These are phyloP conservation scores for Automeris io DNA, from an alignment of 2,888 invertebrate genomes.

Conservation along the genomic window DNA sequence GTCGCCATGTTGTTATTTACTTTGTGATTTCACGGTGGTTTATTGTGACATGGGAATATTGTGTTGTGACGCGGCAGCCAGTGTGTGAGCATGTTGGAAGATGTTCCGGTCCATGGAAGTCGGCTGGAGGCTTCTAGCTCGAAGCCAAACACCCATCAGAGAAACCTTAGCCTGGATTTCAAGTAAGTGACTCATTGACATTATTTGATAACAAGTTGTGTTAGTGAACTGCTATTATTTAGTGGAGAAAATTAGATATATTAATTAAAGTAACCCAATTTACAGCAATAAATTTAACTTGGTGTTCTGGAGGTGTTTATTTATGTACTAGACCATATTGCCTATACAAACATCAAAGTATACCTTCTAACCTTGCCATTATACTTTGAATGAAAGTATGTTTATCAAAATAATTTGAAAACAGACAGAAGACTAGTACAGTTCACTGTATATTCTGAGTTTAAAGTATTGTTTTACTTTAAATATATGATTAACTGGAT, in stretches of 20 bases:
- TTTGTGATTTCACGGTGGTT: slow-evolving; percentile 48
- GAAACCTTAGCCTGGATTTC: slow-evolving; percentile 93
- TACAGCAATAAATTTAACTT: too few species aligned
- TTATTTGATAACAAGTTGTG: slow-evolving; percentile 13
- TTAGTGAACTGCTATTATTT: neutral
- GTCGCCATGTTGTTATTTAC: slow-evolving; percentile 75
- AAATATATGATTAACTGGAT: too few species aligned
- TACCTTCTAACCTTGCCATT: too few species aligned
- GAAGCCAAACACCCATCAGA: slow-evolving; percentile 81
- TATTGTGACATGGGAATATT: slow-evolving; percentile 56
- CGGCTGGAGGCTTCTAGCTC: slow-evolving; percentile 53
- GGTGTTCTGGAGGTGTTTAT: too few species aligned
- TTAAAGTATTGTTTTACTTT: too few species aligned
- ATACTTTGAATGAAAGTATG: too few species aligned
- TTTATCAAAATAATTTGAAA: too few species aligned
- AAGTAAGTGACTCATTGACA: slow-evolving; percentile 73
- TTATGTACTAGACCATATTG: too few species aligned
- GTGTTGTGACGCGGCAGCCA: slow-evolving; percentile 46
- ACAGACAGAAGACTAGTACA: too few species aligned
- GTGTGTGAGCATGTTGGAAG: slow-evolving; percentile 73
- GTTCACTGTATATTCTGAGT: too few species aligned
- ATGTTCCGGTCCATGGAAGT: slow-evolving; percentile 72
- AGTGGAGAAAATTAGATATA: neutral
- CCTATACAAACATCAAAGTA: too few species aligned
- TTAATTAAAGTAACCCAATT: too few species aligned